A percentile compares a stretch with the other conserved stretches of the same genome.
These are phyloP conservation scores for Lepas anatifera DNA, from an alignment of 2,888 invertebrate species.

Conservation along the genomic window DNA sequence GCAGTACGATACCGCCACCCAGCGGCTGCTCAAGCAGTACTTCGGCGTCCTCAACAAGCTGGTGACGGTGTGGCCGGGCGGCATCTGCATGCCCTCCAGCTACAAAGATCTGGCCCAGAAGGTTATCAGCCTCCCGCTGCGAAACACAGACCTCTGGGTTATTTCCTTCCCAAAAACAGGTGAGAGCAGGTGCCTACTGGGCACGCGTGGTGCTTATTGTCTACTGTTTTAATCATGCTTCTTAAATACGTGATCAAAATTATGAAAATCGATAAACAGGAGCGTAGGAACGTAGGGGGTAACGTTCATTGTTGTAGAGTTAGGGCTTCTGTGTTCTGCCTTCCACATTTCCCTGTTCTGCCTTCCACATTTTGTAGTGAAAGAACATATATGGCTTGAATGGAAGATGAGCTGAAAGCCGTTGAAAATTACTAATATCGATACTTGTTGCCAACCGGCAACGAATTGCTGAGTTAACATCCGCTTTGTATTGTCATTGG, in stretches of 20 bases:
- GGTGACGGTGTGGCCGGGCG: conserved; percentile 15
- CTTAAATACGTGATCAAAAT: background rate
- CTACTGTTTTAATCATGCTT: background rate
- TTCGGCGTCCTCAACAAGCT: conserved; percentile 17
- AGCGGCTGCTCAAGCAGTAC: conserved; percentile 14
- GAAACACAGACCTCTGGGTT: conserved; percentile 18
- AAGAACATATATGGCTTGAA: no score
- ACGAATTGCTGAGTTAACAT: no score
- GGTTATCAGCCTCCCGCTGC: conserved; percentile 13
- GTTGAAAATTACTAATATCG: no score
- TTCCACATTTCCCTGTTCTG: background rate
- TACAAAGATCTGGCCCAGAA: conserved; percentile 17
- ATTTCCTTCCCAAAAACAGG: conserved; percentile 21
- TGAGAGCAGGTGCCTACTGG: background rate
- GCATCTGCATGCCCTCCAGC: conserved; percentile 20
- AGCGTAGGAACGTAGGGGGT: no score
- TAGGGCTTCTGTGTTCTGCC: background rate
- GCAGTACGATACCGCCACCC: background rate
- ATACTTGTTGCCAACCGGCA: no score
- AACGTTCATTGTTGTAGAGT: no score
- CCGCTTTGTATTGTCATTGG: no score
- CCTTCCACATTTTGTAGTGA: no score
- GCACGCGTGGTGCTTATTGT: background rate
- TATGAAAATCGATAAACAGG: background rate
- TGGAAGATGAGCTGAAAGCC: no score